Percentiles rank a stretch among this genome's conserved stretches.
Conservation (phyloP, 2,113 vertebrate genomes). For the Numida meleagris region DNA sequence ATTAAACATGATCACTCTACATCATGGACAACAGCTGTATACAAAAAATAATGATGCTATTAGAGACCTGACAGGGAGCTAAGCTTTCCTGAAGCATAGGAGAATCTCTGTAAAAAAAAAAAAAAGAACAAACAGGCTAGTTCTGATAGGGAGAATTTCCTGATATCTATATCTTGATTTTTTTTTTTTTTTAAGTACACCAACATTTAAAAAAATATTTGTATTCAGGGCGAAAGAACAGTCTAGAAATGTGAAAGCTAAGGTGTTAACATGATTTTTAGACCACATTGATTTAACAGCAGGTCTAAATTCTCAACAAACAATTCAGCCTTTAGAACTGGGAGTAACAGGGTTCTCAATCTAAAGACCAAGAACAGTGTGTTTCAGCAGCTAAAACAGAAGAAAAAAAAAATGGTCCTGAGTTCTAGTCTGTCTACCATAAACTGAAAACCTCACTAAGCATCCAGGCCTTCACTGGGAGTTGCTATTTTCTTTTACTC, state of each 20-base stretch:
- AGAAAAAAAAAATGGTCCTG: fast-evolving
- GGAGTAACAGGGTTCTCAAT: not conserved
- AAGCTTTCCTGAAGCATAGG: not conserved
- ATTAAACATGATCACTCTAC: not conserved
- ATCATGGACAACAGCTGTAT: not conserved
- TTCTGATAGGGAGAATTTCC: not conserved
- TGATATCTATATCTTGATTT: not conserved
- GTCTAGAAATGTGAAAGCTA: no score
- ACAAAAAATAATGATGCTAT: not conserved
- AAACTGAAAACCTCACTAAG: not conserved
- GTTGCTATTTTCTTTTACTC: not conserved
- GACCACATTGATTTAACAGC: not conserved
- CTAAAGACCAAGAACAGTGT: not conserved
- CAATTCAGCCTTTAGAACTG: not conserved
- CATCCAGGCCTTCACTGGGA: not conserved
- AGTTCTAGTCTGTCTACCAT: not conserved
- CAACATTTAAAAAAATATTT: not conserved
- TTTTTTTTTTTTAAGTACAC: not conserved
- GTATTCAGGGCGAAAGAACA: not conserved
- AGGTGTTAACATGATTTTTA: not conserved
- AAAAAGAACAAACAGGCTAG: not conserved
- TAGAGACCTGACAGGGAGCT: not conserved
- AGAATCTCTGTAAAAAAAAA: not conserved
- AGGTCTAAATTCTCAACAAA: not conserved
- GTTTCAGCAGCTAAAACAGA: not conserved